A percentile compares a stretch with the other conserved stretches of the same genome.
Conservation (phyloP, 2,888 invertebrate genomes). For the Syritta pipiens region DNA sequence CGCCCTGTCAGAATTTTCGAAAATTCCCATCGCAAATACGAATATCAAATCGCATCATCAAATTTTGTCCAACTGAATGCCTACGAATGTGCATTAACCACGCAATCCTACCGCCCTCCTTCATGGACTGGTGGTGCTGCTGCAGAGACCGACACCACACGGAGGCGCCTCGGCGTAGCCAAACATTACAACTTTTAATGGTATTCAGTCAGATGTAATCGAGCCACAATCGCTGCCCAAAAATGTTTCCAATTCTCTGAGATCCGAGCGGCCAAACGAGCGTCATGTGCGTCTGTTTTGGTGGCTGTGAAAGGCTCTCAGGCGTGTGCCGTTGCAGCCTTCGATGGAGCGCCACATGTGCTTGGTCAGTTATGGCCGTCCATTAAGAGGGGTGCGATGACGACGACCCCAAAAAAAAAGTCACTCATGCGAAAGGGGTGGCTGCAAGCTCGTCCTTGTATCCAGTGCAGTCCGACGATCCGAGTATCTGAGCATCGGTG, state of each 20-base stretch:
- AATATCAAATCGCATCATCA: conserved; percentile 29
- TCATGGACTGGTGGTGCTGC: too few relatives aligned
- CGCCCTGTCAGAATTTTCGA: conserved; percentile 9
- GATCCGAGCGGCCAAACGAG: too few relatives aligned
- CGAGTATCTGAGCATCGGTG: background rate
- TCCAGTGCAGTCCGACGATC: background rate
- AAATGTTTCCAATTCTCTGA: conserved; percentile 43
- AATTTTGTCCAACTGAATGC: conserved; percentile 19
- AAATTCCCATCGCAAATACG: conserved; percentile 3
- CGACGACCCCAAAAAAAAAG: too few relatives aligned
- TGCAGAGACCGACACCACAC: conserved; percentile 8
- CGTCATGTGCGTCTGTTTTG: background rate
- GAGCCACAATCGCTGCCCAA: conserved; percentile 52
- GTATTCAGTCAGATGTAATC: conserved; percentile 50
- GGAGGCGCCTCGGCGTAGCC: conserved; percentile 1
- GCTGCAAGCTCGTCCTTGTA: background rate
- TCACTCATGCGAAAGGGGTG: conserved; percentile 4
- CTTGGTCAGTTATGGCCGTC: conserved; percentile 47
- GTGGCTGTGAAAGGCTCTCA: background rate
- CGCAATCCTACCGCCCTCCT: background rate
- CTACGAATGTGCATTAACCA: conserved; percentile 8
- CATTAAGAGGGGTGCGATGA: conserved; percentile 27
- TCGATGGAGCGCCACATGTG: conserved; percentile 39
- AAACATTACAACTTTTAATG: conserved; percentile 50
- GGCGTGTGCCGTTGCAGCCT: conserved; percentile 18